Evolutionary conservation across 2,113 vertebrate genomes (phyloP).

Genomic region (Pteropus alecto): DNA sequence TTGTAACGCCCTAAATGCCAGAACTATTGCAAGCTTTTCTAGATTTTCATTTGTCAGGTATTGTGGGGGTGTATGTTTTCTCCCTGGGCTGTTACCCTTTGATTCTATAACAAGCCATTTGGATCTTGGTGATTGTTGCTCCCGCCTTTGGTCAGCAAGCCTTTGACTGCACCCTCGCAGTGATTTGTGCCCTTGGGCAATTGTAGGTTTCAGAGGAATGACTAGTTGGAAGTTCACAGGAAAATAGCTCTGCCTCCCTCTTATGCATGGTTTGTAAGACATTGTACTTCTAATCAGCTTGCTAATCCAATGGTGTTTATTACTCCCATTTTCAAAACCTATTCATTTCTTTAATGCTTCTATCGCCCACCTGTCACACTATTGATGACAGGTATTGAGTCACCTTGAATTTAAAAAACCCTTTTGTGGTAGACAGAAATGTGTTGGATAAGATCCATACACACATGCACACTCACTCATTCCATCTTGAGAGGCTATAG

Average conservation of each 20-base stretch:
- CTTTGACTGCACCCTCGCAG: constrained; percentile 33
- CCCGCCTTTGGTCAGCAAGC: constrained; percentile 55
- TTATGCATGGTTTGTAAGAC: background rate
- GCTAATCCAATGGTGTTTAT: constrained; percentile 59
- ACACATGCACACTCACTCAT: background rate
- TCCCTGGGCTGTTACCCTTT: constrained; percentile 56
- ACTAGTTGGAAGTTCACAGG: constrained; percentile 17
- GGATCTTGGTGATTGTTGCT: constrained; percentile 41
- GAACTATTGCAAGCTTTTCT: constrained; percentile 66
- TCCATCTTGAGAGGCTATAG: background rate
- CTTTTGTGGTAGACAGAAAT: constrained; percentile 59
- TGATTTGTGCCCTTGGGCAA: constrained; percentile 47
- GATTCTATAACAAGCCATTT: constrained; percentile 44
- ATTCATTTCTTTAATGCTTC: constrained; percentile 70
- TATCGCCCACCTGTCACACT: constrained; percentile 59
- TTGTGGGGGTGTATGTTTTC: constrained; percentile 63
- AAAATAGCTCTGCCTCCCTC: constrained; percentile 33
- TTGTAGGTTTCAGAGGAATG: constrained; percentile 55
- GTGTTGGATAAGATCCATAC: constrained; percentile 43
- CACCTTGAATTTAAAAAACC: constrained; percentile 67
- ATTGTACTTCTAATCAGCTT: constrained; percentile 44
- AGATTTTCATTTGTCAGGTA: constrained; percentile 64
- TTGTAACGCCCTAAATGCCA: constrained; percentile 76
- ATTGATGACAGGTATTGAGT: constrained; percentile 74
- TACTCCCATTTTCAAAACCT: constrained; percentile 65